Percentiles rank a stretch among this genome's conserved stretches.
Conservation (phyloP, 2,113 vertebrate genomes). For the Crotalus helleri region DNA sequence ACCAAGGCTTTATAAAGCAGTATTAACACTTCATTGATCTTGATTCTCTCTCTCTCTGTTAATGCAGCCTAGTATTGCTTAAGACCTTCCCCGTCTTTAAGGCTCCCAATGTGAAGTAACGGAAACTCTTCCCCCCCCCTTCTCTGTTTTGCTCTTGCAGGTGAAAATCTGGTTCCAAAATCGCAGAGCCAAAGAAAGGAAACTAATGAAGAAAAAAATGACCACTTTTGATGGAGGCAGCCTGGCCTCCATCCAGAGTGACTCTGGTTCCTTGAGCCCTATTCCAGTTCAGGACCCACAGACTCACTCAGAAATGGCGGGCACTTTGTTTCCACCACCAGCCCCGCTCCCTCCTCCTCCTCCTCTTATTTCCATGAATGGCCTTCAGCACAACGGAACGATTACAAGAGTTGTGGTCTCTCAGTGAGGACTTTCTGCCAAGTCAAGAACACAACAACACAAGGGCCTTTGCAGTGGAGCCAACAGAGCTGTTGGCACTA, state of each 20-base stretch:
- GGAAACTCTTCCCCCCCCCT: neutral
- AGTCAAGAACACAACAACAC: neutral
- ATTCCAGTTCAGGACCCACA: conserved; percentile 76
- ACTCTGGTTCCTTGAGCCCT: conserved; percentile 86
- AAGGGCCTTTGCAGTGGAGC: conserved; percentile 33
- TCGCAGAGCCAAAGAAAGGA: conserved; percentile 88
- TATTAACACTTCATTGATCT: neutral
- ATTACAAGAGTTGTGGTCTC: conserved; percentile 84
- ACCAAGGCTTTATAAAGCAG: neutral
- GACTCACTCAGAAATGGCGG: conserved; percentile 60
- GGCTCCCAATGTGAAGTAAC: neutral
- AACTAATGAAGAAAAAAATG: conserved; percentile 92
- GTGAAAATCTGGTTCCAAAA: conserved; percentile 97
- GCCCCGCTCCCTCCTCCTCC: neutral
- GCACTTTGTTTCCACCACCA: conserved; percentile 72
- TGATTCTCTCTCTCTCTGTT: neutral
- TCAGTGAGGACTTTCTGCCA: conserved; percentile 38
- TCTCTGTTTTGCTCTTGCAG: conserved; percentile 58
- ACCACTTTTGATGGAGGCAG: conserved; percentile 80
- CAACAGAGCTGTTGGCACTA: conserved; percentile 18
- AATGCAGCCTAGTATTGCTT: neutral
- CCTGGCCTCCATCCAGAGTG: conserved; percentile 85
- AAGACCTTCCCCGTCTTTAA: neutral
- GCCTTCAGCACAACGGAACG: conserved; percentile 78
- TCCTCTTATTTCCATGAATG: conserved; percentile 64